Percentiles rank a stretch among this genome's conserved stretches.
Evolutionary conservation across 2,888 invertebrate species (phyloP).

Genomic region (Criorhina ranunculi): DNA sequence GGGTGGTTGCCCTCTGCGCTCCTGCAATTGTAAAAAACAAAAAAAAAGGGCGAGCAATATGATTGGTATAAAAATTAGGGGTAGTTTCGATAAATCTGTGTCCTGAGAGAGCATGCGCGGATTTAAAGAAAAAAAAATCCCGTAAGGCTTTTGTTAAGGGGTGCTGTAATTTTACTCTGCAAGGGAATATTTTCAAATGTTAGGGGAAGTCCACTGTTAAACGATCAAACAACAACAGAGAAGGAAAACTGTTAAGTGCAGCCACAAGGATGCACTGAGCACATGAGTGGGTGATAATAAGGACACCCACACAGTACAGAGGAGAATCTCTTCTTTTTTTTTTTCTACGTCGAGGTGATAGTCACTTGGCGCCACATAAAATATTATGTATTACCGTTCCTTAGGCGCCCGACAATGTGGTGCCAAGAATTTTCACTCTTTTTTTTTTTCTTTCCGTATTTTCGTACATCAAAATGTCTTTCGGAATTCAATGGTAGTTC

Average conservation of each 20-base stretch:
- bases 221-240: constrained; percentile 48
- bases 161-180: constrained; percentile 1
- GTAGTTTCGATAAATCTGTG: constrained; percentile 55
- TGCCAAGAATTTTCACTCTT: constrained; percentile 63
- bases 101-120: constrained; percentile 63
- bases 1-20: constrained; percentile 66
- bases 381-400: constrained; percentile 52
- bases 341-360: constrained; percentile 52
- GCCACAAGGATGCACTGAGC: constrained; percentile 26
- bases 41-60: constrained; percentile 44
- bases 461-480: constrained; percentile 45
- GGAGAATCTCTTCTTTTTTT: constrained; percentile 17
- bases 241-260: constrained; percentile 1
- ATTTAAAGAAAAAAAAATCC: constrained; percentile 10
- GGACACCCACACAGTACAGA: constrained; percentile 26
- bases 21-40: constrained; percentile 29
- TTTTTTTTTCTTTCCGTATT: constrained; percentile 18
- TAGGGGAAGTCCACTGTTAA: constrained; percentile 46
- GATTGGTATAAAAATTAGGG: constrained; percentile 69
- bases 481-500: constrained; percentile 63
- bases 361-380: constrained; percentile 73
- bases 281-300: constrained; percentile 32
- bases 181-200: constrained; percentile 28
- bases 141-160: constrained; percentile 6
- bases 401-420: constrained; percentile 75